These are phyloP conservation scores for Morpho deidamia DNA, from an alignment of 2,888 invertebrate genomes.

Conservation along the genomic window DNA sequence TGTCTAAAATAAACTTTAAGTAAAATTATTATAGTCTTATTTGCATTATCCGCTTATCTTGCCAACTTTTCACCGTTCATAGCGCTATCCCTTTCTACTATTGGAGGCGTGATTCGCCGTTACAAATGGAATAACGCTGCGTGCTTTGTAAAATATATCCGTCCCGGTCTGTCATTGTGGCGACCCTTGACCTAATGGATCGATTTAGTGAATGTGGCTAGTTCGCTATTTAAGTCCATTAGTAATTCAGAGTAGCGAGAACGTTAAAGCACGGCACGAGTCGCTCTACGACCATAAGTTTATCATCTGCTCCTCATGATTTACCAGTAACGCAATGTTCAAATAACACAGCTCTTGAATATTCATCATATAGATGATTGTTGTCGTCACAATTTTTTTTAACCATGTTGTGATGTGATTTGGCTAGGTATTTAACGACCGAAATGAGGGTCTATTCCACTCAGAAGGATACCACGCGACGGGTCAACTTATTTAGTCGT, in stretches of 20 bases:
- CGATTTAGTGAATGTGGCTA: constrained; percentile 67
- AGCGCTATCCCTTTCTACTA: constrained; percentile 61
- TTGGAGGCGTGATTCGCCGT: constrained; percentile 72
- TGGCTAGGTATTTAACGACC: too few species aligned
- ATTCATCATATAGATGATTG: too few species aligned
- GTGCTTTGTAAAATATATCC: constrained; percentile 53
- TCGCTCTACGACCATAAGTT: constrained; percentile 3
- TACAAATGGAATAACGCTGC: constrained; percentile 56
- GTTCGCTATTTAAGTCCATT: constrained; percentile 52
- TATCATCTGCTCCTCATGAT: constrained; percentile 13
- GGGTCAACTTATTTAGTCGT: too few species aligned
- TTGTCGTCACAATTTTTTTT: too few species aligned
- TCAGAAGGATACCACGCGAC: too few species aligned
- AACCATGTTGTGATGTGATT: too few species aligned
- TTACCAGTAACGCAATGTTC: constrained; percentile 18
- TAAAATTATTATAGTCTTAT: constrained; percentile 44
- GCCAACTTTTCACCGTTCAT: constrained; percentile 66
- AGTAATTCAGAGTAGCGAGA: constrained; percentile 52
- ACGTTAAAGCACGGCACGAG: constrained; percentile 30
- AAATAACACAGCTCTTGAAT: too few species aligned
- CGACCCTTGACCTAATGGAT: constrained; percentile 73
- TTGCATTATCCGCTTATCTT: constrained; percentile 46
- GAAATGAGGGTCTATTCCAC: too few species aligned
- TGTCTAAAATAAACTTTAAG: constrained; percentile 44
- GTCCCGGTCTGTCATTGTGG: constrained; percentile 58